Evolutionary conservation across 2,888 invertebrate species (phyloP), one percentile per base, ranked within the genome.

Genomic region (Bibio marci): DNA sequence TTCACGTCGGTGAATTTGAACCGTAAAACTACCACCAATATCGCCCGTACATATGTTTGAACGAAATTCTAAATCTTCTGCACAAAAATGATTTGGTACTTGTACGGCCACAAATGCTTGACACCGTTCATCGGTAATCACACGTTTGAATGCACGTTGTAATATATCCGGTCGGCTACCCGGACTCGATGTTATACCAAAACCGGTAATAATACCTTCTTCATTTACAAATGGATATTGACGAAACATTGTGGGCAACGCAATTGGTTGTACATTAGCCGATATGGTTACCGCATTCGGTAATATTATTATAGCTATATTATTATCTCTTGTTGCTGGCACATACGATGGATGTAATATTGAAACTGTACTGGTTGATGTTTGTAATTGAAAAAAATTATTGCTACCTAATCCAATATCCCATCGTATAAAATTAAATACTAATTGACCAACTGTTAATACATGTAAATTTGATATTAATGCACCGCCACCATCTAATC

Each of bases 171-270:
- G 27, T 14, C 13, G 28, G 22, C 17, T 11, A 3, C 17, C 27
- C 19, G 26, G 26, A 15, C 14, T 6, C 17, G 26, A 13, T 14
- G 35, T 11, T 17, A 15, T 8, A 15, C 35, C 35, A 27, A 36
- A 36, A 15, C 35, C 35, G 15, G 27, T 15, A 12, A 36, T 36
- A 11, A 17, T 25, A 27, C 35, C 35, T 27, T 27, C 6, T 36
- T 36, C 35, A 36, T 36, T 36, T 27, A 27, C 35, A 10, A 27
- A 3, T 27, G 35, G 35, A 10, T 25, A n/a, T 10, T 11, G 2
- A 14, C 14, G 27, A 10, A 12, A 10, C 3, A 36, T 2, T 14
- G 28, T 3, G 15, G 35, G 35, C 4, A 36, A 27, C 4, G 35
- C 13, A 15, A 36, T 36, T 36, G 35, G 27, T 13, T 10, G 5